phyloP scores from a whole-genome alignment of 1,140 invertebrate species.

The Hyles vespertilio region DNA sequence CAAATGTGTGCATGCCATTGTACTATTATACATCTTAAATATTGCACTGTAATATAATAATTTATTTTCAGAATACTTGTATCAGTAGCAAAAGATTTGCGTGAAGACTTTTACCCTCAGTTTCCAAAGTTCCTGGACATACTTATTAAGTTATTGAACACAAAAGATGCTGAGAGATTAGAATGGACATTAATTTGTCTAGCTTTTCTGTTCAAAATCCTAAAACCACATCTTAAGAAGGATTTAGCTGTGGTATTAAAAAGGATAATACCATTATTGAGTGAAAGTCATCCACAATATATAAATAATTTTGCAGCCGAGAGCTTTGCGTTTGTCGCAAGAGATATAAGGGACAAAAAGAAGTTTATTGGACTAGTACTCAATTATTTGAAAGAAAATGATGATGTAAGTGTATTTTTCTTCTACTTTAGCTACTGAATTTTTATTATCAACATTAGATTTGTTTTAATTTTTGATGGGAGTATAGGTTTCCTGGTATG shows the following conservation, averaged over 20 bases:
- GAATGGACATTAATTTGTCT: slow-evolving; percentile 89
- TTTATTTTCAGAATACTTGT: slow-evolving; percentile 84
- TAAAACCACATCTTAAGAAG: slow-evolving; percentile 88
- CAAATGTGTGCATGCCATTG: no score
- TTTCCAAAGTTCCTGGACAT: slow-evolving; percentile 84
- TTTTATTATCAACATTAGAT: no score
- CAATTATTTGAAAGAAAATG: slow-evolving; percentile 79
- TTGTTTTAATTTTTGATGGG: no score
- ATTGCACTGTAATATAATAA: neutral
- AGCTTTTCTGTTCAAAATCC: slow-evolving; percentile 92
- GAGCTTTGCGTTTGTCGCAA: slow-evolving; percentile 93
- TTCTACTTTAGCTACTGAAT: neutral
- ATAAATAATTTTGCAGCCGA: slow-evolving; percentile 96
- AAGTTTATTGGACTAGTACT: slow-evolving; percentile 85
- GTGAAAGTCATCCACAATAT: slow-evolving; percentile 83
- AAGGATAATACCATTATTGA: slow-evolving; percentile 84
- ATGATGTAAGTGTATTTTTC: slow-evolving; percentile 77
- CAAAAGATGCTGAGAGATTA: slow-evolving; percentile 87
- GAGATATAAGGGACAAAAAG: slow-evolving; percentile 89
- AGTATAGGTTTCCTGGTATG: no score
- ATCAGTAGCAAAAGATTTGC: slow-evolving; percentile 89
- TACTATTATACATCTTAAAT: neutral
- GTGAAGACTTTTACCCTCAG: slow-evolving; percentile 90
- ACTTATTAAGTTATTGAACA: slow-evolving; percentile 83
- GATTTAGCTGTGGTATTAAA: slow-evolving; percentile 86